These are phyloP conservation scores for Geopemphigus sp. DNA, from an alignment of 1,140 invertebrate genomes.

Conservation along the genomic window DNA sequence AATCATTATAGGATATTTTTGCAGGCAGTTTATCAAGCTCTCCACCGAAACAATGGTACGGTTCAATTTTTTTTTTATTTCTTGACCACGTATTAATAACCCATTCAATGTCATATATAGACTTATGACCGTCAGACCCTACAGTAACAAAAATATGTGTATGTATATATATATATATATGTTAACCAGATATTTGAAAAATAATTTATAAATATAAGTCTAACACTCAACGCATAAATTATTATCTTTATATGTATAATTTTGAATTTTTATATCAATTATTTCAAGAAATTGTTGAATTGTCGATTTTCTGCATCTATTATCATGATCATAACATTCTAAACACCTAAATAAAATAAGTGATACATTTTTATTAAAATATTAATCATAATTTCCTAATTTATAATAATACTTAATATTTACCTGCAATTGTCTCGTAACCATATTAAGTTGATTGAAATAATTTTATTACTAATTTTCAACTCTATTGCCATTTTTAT, in stretches of 20 bases:
- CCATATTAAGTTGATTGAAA: conserved; percentile 38
- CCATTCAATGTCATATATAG: conserved; percentile 39
- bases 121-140: conserved; percentile 50
- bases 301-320: background rate
- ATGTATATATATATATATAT: conserved; percentile 6
- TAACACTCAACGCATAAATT: background rate
- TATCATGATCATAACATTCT: conserved; percentile 19
- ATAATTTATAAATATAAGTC: background rate
- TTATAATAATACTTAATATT: background rate
- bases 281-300: conserved; percentile 19
- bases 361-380: background rate
- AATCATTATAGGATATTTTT: conserved; percentile 10
- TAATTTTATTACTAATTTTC: background rate
- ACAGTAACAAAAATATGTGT: background rate
- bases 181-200: background rate
- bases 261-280: conserved; percentile 2
- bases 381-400: background rate
- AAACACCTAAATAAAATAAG: conserved; percentile 3
- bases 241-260: background rate
- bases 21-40: conserved; percentile 2
- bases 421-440: conserved; percentile 49
- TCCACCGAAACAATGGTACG: background rate
- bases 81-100: background rate
- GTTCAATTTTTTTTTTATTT: background rate
- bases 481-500: conserved; percentile 20